These are phyloP conservation scores for Coreoperca whiteheadi DNA, from an alignment of 2,113 vertebrate genomes.

Conservation along the genomic window DNA sequence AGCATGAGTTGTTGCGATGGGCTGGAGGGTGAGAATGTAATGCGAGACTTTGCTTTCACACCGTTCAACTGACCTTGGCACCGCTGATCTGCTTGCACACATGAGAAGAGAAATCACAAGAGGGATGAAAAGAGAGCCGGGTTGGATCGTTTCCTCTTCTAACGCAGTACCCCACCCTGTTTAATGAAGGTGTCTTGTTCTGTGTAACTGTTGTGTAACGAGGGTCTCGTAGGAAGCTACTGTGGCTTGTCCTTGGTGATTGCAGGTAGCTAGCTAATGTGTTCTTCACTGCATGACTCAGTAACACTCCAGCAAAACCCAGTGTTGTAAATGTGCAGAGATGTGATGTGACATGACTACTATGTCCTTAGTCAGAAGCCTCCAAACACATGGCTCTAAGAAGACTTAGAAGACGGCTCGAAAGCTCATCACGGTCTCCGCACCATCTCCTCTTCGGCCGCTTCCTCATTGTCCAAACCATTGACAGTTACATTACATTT, in stretches of 20 bases:
- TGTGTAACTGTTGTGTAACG: too few relatives aligned
- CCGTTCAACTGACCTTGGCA: slow-evolving; percentile 35
- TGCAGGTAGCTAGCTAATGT: background rate
- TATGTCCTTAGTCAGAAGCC: background rate
- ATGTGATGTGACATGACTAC: background rate
- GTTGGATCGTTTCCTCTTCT: background rate
- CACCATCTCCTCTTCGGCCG: background rate
- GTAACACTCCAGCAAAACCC: background rate
- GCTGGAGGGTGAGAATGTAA: slow-evolving; percentile 36
- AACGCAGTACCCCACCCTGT: background rate
- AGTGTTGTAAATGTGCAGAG: background rate
- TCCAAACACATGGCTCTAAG: background rate
- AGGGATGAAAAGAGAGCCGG: slow-evolving; percentile 1
- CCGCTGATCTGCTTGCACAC: slow-evolving; percentile 25
- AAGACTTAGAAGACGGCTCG: background rate
- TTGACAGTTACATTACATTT: too few relatives aligned
- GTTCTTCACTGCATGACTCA: background rate
- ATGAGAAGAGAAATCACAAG: slow-evolving; percentile 1
- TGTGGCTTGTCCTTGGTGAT: background rate
- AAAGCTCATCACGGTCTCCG: background rate
- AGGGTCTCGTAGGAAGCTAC: background rate
- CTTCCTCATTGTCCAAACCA: background rate
- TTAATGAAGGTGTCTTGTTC: background rate
- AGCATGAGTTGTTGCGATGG: slow-evolving; percentile 24
- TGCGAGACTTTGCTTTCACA: slow-evolving; percentile 47